Conservation (phyloP, 2,888 invertebrate genomes). For the Dryadula phaetusa region DNA sequence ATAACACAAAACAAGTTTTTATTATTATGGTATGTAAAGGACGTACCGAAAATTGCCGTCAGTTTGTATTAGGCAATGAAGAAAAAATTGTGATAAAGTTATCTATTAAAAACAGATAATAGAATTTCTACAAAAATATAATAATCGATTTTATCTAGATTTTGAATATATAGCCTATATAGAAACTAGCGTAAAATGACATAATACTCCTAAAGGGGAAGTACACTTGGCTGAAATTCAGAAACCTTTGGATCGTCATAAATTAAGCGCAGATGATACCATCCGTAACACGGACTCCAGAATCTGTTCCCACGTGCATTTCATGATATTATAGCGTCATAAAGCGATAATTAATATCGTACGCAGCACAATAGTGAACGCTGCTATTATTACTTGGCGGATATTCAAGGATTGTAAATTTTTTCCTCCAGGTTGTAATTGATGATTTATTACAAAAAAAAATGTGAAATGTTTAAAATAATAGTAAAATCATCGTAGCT, state of each 20-base stretch:
- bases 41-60: too few relatives aligned
- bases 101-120: too few relatives aligned
- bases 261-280: slow-evolving; percentile 66
- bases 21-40: too few relatives aligned
- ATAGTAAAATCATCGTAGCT: neutral
- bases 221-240: slow-evolving; percentile 35
- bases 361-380: slow-evolving; percentile 24
- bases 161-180: too few relatives aligned
- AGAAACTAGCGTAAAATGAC: neutral
- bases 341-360: slow-evolving; percentile 39
- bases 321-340: slow-evolving; percentile 41
- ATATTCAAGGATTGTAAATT: neutral
- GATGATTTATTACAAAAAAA: neutral
- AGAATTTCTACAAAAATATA: too few relatives aligned
- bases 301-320: slow-evolving; percentile 50
- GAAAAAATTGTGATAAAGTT: too few relatives aligned
- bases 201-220: slow-evolving; percentile 24
- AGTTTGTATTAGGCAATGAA: too few relatives aligned
- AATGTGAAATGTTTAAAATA: neutral
- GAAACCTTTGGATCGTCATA: slow-evolving; percentile 55
- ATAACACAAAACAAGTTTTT: neutral
- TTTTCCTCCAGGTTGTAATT: neutral
- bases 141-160: too few relatives aligned
- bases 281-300: slow-evolving; percentile 56
- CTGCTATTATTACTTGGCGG: neutral